Base-by-base conservation (phyloP, 2,797 vertebrate species). In the Alfaro cultratus region DNA sequence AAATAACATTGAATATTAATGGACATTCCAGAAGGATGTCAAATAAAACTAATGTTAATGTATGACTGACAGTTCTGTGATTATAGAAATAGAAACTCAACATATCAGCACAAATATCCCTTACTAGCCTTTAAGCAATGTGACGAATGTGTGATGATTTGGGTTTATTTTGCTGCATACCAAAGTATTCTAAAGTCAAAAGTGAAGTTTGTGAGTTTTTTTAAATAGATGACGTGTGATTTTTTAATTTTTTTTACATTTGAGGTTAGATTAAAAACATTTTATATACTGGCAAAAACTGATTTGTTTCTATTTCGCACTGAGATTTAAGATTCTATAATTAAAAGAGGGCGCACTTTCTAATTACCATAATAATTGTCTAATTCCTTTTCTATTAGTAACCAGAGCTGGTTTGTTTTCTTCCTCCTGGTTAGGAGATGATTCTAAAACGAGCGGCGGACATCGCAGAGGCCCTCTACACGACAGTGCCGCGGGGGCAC, bases 361-460 rank as follows among this genome's bases (percentile, higher is more conserved):
- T 46, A 46, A 26, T 29, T 29, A 29, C 68, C 12, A 16, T 73
- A 46, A 82, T 78, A 68, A 31, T 67, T 26, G 55, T 4, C 62
- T 74, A 34, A 68, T 34, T 41, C 73, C 7, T 49, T 76, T 73
- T 75, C 39, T 81, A 34, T 82, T 81, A 79, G 72, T 92, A 81
- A 93, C 85, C 83, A 81, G 76, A 81, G 81, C 85, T 36, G 67
- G 84, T 73, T 86, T 77, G 79, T 78, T 62, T 74, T 53, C 73
- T 85, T 78, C 76, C 75, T 62, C 80, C 70, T 70, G 55, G 77
- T 57, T 78, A 99, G 98, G 98, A 99, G 94, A 99, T 99, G 93
- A 98, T 99, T 88, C 95, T 99, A 91, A 99, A 99, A 93, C 96
- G 97, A 95, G 98, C 98, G 0, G 97, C 98, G 0, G 98, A 99